Evolutionary conservation across 2,888 invertebrate genomes (phyloP).

Genomic region (Hemicrepidius hirtus): DNA sequence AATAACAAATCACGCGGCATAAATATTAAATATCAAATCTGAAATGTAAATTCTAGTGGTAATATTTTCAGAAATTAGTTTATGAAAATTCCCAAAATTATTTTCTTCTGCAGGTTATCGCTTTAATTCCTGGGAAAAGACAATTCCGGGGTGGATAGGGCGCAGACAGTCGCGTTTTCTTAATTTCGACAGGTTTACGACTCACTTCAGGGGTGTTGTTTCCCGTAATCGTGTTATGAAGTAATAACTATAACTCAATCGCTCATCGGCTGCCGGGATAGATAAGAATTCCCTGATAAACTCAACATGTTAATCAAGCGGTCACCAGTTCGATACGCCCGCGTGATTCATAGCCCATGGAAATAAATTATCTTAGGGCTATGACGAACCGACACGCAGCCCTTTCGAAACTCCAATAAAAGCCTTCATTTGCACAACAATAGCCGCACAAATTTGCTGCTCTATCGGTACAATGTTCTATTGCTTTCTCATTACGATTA

Average conservation of each 20-base stretch:
- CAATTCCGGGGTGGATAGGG: background rate
- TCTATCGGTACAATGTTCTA: constrained; percentile 59
- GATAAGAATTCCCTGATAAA: constrained; percentile 63
- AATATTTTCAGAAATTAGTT: constrained; percentile 1
- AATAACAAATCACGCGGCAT: constrained; percentile 33
- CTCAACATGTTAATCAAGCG: constrained; percentile 65
- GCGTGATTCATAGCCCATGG: constrained; percentile 65
- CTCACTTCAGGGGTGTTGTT: constrained; percentile 34
- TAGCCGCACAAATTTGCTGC: constrained; percentile 69
- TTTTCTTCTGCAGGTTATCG: constrained; percentile 5
- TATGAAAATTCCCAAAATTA: background rate
- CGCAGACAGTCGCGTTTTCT: constrained; percentile 8
- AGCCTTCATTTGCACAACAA: constrained; percentile 72
- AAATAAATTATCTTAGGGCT: constrained; percentile 68
- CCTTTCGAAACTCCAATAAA: constrained; percentile 68
- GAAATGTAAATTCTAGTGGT: constrained; percentile 35
- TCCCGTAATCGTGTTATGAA: constrained; percentile 53
- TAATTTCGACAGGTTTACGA: constrained; percentile 32
- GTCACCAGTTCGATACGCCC: constrained; percentile 58
- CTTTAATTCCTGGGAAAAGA: background rate
- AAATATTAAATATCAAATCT: constrained; percentile 41
- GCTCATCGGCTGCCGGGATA: constrained; percentile 52
- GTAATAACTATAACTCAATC: constrained; percentile 62
- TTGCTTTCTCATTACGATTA: constrained; percentile 50
- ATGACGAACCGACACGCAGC: constrained; percentile 67